A percentile compares a stretch with the other conserved stretches of the same genome.
Evolutionary conservation across 1,140 invertebrate genomes (phyloP).

Genomic region (Goniozus legneri): DNA sequence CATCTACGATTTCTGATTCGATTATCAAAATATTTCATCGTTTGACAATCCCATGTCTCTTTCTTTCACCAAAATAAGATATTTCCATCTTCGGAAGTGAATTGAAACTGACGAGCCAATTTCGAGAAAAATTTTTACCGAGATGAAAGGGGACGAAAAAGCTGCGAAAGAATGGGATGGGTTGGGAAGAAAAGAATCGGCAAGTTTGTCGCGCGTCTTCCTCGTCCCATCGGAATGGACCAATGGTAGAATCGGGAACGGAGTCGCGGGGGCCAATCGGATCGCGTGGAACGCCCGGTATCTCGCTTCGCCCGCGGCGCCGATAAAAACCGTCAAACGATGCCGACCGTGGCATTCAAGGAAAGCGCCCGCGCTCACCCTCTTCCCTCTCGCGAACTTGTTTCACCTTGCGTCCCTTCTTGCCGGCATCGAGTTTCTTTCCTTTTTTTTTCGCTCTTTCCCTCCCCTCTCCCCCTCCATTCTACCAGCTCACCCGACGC

Average conservation of each 20-base stretch:
- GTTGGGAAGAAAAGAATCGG: no score
- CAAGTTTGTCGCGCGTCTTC: no score
- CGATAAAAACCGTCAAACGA: slow-evolving; percentile 41
- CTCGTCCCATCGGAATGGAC: slow-evolving; percentile 18
- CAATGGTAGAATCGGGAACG: slow-evolving; percentile 20
- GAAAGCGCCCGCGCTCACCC: slow-evolving; percentile 21
- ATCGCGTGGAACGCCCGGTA: slow-evolving; percentile 28
- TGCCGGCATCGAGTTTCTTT: slow-evolving; percentile 33
- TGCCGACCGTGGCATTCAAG: slow-evolving; percentile 35
- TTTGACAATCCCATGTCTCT: no score
- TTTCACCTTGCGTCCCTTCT: slow-evolving; percentile 12
- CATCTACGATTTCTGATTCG: no score
- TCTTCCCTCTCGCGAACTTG: neutral
- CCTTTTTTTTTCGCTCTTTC: slow-evolving; percentile 23
- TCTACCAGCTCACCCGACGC: neutral
- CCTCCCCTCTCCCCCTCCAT: neutral
- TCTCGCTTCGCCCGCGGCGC: slow-evolving; percentile 28
- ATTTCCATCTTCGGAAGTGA: no score
- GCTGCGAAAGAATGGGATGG: no score
- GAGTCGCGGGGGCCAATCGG: slow-evolving; percentile 27
- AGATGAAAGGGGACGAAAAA: no score
- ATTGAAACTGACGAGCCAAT: no score
- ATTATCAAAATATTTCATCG: no score
- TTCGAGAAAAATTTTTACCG: no score
- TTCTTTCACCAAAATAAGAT: no score